phyloP scores from a whole-genome alignment of 2,113 vertebrate species.

The Pongo pygmaeus region DNA sequence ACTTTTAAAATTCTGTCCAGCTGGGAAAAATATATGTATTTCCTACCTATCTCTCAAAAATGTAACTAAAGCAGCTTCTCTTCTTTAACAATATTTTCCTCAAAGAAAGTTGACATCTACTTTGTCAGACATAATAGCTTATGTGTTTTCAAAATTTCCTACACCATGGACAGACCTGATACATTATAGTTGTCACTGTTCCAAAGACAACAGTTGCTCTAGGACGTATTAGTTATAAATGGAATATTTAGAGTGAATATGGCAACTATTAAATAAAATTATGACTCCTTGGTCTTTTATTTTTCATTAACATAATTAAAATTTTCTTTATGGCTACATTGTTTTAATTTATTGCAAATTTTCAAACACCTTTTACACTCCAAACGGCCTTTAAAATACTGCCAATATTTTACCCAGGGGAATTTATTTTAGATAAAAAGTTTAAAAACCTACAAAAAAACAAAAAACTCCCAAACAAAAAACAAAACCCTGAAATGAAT shows the following conservation, averaged over 20 bases:
- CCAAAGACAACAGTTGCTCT: constrained; percentile 6
- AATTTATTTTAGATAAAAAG: not conserved
- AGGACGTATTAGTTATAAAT: not conserved
- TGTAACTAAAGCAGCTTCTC: not conserved
- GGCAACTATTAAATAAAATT: constrained; percentile 49
- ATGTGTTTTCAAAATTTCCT: constrained; percentile 1
- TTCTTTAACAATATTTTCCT: not conserved
- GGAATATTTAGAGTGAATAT: not conserved
- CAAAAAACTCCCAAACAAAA: not conserved
- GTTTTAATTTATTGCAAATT: not conserved
- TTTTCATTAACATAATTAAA: constrained; percentile 49
- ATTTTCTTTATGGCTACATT: not conserved
- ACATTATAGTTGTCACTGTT: not conserved
- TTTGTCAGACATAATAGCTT: not conserved
- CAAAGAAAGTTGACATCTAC: not conserved
- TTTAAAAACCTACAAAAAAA: not conserved
- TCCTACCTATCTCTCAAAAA: not conserved
- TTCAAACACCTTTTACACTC: not conserved
- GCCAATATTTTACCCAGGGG: not conserved
- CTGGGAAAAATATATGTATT: not conserved
- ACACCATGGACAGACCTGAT: not conserved
- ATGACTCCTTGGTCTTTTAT: not conserved
- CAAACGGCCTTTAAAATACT: not conserved
- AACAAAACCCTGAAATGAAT: not conserved
- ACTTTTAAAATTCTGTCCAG: not conserved